Evolutionary conservation across 2,888 invertebrate species (phyloP).

Genomic region (Nomada fabriciana): DNA sequence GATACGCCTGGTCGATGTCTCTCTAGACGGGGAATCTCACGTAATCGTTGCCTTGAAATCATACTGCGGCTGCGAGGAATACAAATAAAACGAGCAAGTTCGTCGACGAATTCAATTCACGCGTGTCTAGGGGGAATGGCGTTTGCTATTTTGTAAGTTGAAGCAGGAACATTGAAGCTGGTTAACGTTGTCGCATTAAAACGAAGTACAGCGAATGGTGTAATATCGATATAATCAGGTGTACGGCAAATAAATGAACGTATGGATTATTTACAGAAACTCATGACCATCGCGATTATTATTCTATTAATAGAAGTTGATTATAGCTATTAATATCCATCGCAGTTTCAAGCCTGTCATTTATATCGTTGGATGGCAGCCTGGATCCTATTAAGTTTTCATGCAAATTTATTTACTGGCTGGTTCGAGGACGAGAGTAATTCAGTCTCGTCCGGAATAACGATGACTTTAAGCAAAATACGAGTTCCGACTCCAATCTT

Average conservation of each 20-base stretch:
- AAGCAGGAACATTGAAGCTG: background rate
- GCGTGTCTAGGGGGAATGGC: background rate
- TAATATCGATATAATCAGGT: no score
- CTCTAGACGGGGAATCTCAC: slow-evolving; percentile 19
- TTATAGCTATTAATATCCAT: background rate
- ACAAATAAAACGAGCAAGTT: slow-evolving; percentile 23
- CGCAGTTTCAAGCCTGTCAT: background rate
- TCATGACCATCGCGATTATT: background rate
- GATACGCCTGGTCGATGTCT: slow-evolving; percentile 10
- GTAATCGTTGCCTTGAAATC: slow-evolving; percentile 51
- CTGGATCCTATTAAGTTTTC: slow-evolving; percentile 13
- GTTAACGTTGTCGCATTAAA: background rate
- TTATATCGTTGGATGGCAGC: background rate
- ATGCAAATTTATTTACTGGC: slow-evolving; percentile 24
- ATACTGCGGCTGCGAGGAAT: slow-evolving; percentile 21
- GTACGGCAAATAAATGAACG: background rate
- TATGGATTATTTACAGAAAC: background rate
- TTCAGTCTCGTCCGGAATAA: slow-evolving; percentile 1
- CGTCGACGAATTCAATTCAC: slow-evolving; percentile 19
- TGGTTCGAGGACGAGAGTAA: background rate
- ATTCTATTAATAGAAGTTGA: slow-evolving; percentile 12
- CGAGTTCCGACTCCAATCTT: background rate
- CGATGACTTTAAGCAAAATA: background rate
- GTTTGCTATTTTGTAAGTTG: slow-evolving; percentile 4
- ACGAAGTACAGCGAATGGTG: no score